A percentile compares a stretch with the other conserved stretches of the same genome.
Evolutionary conservation across 2,888 invertebrate species (phyloP).

Genomic region (Drosophila meridiana): DNA sequence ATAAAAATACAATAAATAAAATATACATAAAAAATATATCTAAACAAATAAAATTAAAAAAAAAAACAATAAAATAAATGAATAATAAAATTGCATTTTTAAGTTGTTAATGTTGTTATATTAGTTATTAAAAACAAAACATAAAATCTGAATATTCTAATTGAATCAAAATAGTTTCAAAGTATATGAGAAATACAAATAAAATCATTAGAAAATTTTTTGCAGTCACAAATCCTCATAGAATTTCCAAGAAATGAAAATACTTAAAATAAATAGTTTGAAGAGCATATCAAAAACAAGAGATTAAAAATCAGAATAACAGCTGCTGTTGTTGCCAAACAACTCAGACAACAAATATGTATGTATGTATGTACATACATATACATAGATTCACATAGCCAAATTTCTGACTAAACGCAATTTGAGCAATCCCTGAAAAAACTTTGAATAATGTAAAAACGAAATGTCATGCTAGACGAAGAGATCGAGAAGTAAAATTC

Average conservation of each 20-base stretch:
- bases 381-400: neutral
- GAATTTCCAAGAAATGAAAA: conserved; percentile 3
- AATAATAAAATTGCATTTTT: neutral
- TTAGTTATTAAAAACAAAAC: too few relatives aligned
- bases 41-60: too few relatives aligned
- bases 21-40: too few relatives aligned
- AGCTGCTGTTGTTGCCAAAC: conserved; percentile 48
- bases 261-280: conserved; percentile 6
- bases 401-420: conserved; percentile 44
- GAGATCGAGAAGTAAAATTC: conserved; percentile 18
- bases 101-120: too few relatives aligned
- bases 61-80: neutral
- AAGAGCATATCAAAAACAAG: conserved; percentile 12
- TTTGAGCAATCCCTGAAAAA: conserved; percentile 50
- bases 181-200: neutral
- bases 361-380: neutral
- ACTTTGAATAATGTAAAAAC: conserved; percentile 46
- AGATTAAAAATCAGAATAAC: conserved; percentile 44
- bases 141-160: too few relatives aligned
- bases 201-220: neutral
- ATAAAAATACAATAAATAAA: neutral
- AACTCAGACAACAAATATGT: conserved; percentile 8
- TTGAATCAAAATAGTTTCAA: too few relatives aligned
- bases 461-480: conserved; percentile 56
- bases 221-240: neutral